Percentiles rank a stretch among this genome's conserved stretches.
Evolutionary conservation across 53 echinoderm and acorn worm species (phyloP).

Genomic region (Antedon mediterranea): DNA sequence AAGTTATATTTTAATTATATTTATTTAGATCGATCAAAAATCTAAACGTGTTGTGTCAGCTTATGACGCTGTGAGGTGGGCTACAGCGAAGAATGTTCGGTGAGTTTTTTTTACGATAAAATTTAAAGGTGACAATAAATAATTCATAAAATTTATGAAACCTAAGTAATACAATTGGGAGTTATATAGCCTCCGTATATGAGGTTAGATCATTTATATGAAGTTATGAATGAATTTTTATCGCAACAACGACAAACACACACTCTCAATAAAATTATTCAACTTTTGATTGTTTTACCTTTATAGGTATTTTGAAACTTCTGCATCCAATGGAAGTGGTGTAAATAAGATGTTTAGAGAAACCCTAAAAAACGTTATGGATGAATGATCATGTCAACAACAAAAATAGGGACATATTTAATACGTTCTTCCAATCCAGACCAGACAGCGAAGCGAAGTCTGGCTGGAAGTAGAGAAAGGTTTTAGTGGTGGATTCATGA

Average conservation of each 20-base stretch:
- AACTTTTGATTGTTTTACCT: neutral
- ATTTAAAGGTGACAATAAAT: too few species aligned
- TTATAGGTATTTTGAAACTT: constrained; percentile 74
- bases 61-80: constrained; percentile 73
- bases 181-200: too few species aligned
- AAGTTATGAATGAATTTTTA: too few species aligned
- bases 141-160: neutral
- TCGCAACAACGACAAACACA: too few species aligned
- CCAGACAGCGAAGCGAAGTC: too few species aligned
- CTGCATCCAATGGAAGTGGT: constrained; percentile 57
- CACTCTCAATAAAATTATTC: too few species aligned
- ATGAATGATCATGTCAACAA: too few species aligned
- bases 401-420: too few species aligned
- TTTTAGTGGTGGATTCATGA: too few species aligned
- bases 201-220: neutral
- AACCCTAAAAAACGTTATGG: constrained; percentile 24
- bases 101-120: constrained; percentile 22
- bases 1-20: neutral
- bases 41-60: constrained; percentile 42
- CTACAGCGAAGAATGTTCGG: constrained; percentile 55
- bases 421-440: too few species aligned
- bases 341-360: constrained; percentile 53
- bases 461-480: too few species aligned
- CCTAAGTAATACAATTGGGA: too few species aligned
- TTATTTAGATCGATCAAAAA: constrained; percentile 51